Evolutionary conservation across 2,797 vertebrate species (phyloP).

Genomic region (Podargus strigoides): DNA sequence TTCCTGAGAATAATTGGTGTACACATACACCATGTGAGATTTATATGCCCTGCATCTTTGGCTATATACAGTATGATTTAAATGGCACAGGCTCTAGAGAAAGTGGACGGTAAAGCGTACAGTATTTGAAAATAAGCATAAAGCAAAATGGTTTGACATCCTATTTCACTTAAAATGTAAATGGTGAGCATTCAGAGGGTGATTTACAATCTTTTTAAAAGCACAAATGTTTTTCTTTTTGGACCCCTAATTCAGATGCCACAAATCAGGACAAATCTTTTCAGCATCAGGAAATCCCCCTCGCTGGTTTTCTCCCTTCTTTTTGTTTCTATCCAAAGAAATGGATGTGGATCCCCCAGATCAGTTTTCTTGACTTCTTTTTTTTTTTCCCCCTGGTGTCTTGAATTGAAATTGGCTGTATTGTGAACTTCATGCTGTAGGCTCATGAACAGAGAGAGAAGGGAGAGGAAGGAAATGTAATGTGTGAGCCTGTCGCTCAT

Average conservation of each 20-base stretch:
- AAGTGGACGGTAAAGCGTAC: conserved; percentile 18
- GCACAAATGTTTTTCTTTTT: conserved; percentile 39
- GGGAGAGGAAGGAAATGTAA: neutral
- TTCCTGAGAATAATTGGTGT: conserved; percentile 22
- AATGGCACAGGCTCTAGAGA: neutral
- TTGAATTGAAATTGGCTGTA: neutral
- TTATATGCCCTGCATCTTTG: conserved; percentile 20
- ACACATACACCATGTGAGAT: neutral
- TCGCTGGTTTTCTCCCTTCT: neutral
- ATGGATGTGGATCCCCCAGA: neutral
- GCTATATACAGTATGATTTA: conserved; percentile 32
- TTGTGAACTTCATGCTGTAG: neutral
- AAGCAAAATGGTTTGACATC: conserved; percentile 35
- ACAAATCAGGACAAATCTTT: conserved; percentile 26
- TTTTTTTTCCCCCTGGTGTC: neutral
- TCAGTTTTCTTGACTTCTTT: neutral
- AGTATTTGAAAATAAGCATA: conserved; percentile 53
- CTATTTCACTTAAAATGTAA: conserved; percentile 59
- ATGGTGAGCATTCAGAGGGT: neutral
- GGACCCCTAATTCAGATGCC: neutral
- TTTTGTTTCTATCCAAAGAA: neutral
- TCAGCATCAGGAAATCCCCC: neutral
- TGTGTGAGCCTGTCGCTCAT: neutral
- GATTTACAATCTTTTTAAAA: conserved; percentile 50
- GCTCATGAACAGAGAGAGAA: neutral